Evolutionary conservation across 2,888 invertebrate genomes (phyloP), one percentile per base, ranked within the genome.

Genomic region (Agrotis puta): DNA sequence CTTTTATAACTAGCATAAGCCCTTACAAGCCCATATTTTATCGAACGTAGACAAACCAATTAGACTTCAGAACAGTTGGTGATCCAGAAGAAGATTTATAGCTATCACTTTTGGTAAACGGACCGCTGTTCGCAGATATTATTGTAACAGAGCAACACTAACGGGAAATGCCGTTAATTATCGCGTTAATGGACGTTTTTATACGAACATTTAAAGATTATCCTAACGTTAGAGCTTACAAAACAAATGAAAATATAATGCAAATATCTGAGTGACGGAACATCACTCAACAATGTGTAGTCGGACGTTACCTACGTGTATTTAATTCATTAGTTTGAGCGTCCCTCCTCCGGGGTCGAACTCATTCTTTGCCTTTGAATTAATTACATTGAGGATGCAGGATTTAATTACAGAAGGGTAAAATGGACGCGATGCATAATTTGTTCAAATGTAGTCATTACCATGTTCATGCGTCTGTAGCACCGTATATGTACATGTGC

Each of bases 311-410:
- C 39, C 39, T 39, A 39, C 81, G 82, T 85, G 70, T 77, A 82
- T 83, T 83, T 83, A 78, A 77, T 83, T 87, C 71, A 84, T 85
- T 81, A 81, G 71, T 84, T 85, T 82, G 83, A 81, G 71, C 78
- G 61, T 74, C 74, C 72, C 70, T 76, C 63, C 70, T 70, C 61
- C 59, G 70, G 70, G 69, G 70, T 54, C 56, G 43, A 67, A 24
- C 53, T 62, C 68, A 75, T 72, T 78, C 72, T 77, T 74, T 74
- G 51, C 48, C 53, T 67, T 74, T 70, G 79, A 83, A 85, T 82
- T 73, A 83, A 84, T 85, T 80, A 86, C 80, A 82, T 74, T 73
- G 68, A 75, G 74, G 79, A 83, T 81, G 76, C 74, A 79, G 80
- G 80, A 80, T 80, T 83, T 81, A 79, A 86, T 84, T 84, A 78